Conservation (phyloP, 2,888 invertebrate genomes). For the Drosophila meridiana region DNA sequence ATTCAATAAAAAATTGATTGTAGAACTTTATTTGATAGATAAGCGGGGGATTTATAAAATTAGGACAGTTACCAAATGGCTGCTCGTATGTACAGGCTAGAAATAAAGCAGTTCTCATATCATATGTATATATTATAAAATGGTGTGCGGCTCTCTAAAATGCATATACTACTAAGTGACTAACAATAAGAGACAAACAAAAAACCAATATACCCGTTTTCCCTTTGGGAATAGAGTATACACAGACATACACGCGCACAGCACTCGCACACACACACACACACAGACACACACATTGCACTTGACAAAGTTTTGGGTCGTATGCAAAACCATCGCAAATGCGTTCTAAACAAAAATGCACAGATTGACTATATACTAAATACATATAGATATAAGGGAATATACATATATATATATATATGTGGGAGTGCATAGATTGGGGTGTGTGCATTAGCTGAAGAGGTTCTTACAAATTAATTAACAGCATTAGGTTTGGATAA, state of each 20-base stretch:
- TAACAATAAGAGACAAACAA: slow-evolving; percentile 37
- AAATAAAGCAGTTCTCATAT: slow-evolving; percentile 19
- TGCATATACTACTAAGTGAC: slow-evolving; percentile 48
- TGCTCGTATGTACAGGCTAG: slow-evolving; percentile 53
- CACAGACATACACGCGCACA: not conserved
- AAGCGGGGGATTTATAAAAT: slow-evolving; percentile 19
- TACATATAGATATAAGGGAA: not conserved
- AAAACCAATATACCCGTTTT: not conserved
- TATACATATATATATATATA: slow-evolving; percentile 20
- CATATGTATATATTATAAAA: slow-evolving; percentile 6
- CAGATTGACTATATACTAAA: slow-evolving; percentile 42
- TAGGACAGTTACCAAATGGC: slow-evolving; percentile 30
- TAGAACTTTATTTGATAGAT: slow-evolving; percentile 64
- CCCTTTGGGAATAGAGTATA: not conserved
- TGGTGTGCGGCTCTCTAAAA: slow-evolving; percentile 39
- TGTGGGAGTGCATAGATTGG: slow-evolving; percentile 38
- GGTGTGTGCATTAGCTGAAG: slow-evolving; percentile 18
- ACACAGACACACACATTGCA: slow-evolving; percentile 46
- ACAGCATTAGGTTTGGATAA: slow-evolving; percentile 61
- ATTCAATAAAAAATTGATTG: slow-evolving; percentile 46
- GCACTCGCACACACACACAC: not conserved
- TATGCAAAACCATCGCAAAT: slow-evolving; percentile 64
- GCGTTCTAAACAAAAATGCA: slow-evolving; percentile 46
- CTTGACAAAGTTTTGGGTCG: slow-evolving; percentile 51
- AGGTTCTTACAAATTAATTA: slow-evolving; percentile 70